Evolutionary conservation across 2,888 invertebrate species (phyloP), one percentile per base, ranked within the genome.

Genomic region (Alviniconcha strummeri): DNA sequence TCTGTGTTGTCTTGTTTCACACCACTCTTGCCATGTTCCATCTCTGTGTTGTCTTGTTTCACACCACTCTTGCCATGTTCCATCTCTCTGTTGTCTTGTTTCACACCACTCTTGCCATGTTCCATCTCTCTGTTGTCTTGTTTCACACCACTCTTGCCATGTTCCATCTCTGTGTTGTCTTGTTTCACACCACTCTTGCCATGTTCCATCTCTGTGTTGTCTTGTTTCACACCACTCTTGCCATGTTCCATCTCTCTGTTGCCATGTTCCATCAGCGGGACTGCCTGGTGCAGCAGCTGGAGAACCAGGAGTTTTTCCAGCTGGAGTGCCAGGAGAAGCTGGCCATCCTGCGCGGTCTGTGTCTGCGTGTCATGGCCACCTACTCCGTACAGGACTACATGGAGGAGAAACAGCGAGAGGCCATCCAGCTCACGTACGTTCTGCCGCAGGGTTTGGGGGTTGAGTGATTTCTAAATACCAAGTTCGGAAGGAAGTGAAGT

Each of bases 371-470:
- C 67, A 91, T 93, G 90, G 91, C 89, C 71, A 90, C 93, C 3
- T 93, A 93, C 88, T 91, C 93, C 15, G 92, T 93, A 15, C 93
- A 93, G 87, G 93, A 93, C 82, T 93, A 91, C 88, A 93, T 93
- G 92, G 92, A 92, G 82, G 90, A 91, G 79, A 91, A 91, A 82
- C 93, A 93, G 85, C 89, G 89, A 52, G 88, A 90, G 52, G 89
- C 92, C 9, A 86, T 89, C 7, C 85, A 89, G 54, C 87, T 93
- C n/a, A 92, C 91, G 93, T 93, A 86, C 84, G 81, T 72, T 15
- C 4, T 8, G 3, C 55, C 75, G 64, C 64, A 64, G 36, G 36
- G 36, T 36, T 36, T 36, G 36, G 36, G 36, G 36, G 36, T 36
- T 36, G 36, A 36, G 36, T 4, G 64, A 64, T 64, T 64, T 9